These are phyloP conservation scores for Bombycilla garrulus DNA, from an alignment of 2,113 vertebrate species.

Conservation along the genomic window DNA sequence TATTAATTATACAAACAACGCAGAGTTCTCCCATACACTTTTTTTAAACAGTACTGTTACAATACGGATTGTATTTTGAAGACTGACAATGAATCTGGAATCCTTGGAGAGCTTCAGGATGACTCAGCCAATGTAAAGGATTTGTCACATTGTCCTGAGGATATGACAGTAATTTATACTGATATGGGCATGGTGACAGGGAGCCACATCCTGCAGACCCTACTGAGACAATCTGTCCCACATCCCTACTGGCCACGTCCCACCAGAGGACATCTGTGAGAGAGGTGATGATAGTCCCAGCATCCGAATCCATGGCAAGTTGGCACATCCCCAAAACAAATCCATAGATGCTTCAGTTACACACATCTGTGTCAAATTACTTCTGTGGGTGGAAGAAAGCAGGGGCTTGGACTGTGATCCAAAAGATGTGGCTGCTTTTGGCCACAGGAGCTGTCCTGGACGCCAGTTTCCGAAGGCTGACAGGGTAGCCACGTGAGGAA, in stretches of 20 bases:
- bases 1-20: neutral
- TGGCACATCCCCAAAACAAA: neutral
- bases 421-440: neutral
- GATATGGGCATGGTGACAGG: neutral
- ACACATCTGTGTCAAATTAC: neutral
- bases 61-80: neutral
- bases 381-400: neutral
- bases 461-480: neutral
- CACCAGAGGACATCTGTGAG: neutral
- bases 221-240: neutral
- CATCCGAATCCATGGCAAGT: neutral
- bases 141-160: neutral
- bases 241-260: neutral
- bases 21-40: neutral
- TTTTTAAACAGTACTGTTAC: neutral
- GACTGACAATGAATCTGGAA: neutral
- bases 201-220: neutral
- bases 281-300: neutral
- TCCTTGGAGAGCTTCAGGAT: neutral
- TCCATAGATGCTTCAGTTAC: neutral
- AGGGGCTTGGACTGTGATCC: neutral
- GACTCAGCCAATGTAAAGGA: constrained; percentile 14
- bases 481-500: fast-evolving
- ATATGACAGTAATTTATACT: constrained; percentile 39
- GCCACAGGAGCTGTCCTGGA: fast-evolving